Conservation (phyloP, 2,113 vertebrate genomes). For the Solenodon paradoxus region DNA sequence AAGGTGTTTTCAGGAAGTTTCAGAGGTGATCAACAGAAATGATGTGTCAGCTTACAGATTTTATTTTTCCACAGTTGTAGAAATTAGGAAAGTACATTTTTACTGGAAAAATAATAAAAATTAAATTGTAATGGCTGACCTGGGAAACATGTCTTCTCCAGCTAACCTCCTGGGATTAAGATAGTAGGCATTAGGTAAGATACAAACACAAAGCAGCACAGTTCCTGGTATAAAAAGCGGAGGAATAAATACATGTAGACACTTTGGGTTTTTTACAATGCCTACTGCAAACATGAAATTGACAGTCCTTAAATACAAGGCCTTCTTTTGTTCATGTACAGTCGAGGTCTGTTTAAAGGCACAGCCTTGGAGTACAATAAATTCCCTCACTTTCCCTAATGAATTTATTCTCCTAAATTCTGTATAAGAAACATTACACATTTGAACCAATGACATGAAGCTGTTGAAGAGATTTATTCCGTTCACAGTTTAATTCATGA, state of each 20-base stretch:
- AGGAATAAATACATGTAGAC: rapidly evolving
- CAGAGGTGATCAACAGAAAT: neutral
- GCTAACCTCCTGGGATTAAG: neutral
- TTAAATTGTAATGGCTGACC: slow-evolving; percentile 10
- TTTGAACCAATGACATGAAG: slow-evolving; percentile 63
- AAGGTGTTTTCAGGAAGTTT: slow-evolving; percentile 39
- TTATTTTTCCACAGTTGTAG: slow-evolving; percentile 17
- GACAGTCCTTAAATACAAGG: neutral
- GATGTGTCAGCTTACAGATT: neutral
- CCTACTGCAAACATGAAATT: neutral
- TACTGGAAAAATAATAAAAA: slow-evolving; percentile 26
- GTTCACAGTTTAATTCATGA: slow-evolving; percentile 33
- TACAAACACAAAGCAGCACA: neutral
- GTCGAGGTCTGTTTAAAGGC: slow-evolving; percentile 35
- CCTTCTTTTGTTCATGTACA: slow-evolving; percentile 4
- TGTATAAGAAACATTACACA: slow-evolving; percentile 42
- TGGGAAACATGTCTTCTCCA: neutral
- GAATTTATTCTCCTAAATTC: slow-evolving; percentile 28
- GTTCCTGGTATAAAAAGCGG: neutral
- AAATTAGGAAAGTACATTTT: slow-evolving; percentile 48
- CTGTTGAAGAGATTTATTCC: slow-evolving; percentile 42
- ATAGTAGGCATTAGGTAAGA: neutral
- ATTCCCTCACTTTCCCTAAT: slow-evolving; percentile 36
- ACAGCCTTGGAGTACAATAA: slow-evolving; percentile 40
- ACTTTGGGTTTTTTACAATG: neutral